Percentiles rank a stretch among this genome's conserved stretches.
Conservation (phyloP, 1,140 invertebrate genomes). For the Neodiprion pinetum region DNA sequence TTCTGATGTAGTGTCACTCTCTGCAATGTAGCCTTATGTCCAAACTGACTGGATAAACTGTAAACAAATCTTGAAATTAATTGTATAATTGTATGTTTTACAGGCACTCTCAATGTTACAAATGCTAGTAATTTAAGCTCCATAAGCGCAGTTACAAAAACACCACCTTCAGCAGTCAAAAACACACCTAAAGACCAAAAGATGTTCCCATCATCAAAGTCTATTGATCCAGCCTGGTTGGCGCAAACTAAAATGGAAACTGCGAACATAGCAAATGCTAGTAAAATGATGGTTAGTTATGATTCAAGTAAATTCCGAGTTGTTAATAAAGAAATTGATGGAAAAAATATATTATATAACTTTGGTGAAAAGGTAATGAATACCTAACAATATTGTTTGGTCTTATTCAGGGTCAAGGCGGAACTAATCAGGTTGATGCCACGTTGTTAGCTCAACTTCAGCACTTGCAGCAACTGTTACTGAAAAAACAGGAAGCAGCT, state of each 20-base stretch:
- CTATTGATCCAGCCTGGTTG: slow-evolving; percentile 58
- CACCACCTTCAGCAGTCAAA: slow-evolving; percentile 51
- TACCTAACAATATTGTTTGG: slow-evolving; percentile 12
- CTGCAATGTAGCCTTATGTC: no score
- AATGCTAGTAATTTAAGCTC: slow-evolving; percentile 47
- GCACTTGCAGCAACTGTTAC: slow-evolving; percentile 66
- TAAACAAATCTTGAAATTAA: no score
- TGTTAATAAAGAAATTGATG: no score
- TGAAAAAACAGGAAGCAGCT: slow-evolving; percentile 61
- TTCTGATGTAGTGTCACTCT: no score
- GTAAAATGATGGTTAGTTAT: slow-evolving; percentile 44
- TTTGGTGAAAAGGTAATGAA: no score
- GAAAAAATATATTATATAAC: no score
- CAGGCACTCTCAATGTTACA: slow-evolving; percentile 47
- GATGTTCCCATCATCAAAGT: slow-evolving; percentile 53
- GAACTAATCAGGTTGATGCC: slow-evolving; percentile 51
- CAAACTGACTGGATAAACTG: no score
- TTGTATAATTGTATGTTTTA: slow-evolving; percentile 9
- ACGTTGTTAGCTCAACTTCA: slow-evolving; percentile 65
- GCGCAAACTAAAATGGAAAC: slow-evolving; percentile 59
- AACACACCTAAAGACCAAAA: slow-evolving; percentile 55
- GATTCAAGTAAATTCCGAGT: no score
- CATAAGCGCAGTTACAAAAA: slow-evolving; percentile 48
- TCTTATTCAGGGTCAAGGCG: slow-evolving; percentile 47
- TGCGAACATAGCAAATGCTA: slow-evolving; percentile 55